Evolutionary conservation across 2,888 invertebrate genomes (phyloP).

Genomic region (Lepidonotus clava): DNA sequence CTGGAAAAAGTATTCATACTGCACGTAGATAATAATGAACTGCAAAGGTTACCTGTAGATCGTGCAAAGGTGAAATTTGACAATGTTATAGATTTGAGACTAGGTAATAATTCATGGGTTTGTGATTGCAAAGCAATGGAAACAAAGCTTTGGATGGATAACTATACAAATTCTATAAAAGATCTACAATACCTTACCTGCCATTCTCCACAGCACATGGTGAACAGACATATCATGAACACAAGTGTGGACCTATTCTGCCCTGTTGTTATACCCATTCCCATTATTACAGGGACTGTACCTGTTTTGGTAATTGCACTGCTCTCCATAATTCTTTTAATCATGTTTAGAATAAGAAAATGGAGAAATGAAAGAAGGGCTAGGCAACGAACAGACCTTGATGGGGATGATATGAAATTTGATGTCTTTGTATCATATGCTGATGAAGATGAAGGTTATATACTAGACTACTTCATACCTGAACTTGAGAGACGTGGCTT

Average conservation of each 20-base stretch:
- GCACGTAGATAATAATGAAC: background rate
- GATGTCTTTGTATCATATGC: conserved; percentile 2
- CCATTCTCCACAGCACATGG: background rate
- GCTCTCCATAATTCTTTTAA: background rate
- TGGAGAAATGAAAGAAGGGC: background rate
- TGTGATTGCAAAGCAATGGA: background rate
- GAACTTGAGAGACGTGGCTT: background rate
- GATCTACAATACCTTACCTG: background rate
- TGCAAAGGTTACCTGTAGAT: background rate
- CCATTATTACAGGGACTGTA: background rate
- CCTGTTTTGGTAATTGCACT: background rate
- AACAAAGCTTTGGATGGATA: background rate
- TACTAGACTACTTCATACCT: background rate
- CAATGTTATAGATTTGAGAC: background rate
- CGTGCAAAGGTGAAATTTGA: background rate
- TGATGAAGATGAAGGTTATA: background rate
- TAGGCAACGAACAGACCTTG: background rate
- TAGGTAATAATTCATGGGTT: background rate
- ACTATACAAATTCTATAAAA: background rate
- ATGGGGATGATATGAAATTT: background rate
- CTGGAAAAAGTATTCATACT: background rate
- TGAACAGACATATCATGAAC: background rate
- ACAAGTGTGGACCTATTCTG: background rate
- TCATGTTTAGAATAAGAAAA: background rate
- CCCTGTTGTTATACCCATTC: background rate